Percentiles rank a stretch among this genome's conserved stretches.
These are phyloP conservation scores for Crocuta crocuta DNA, from an alignment of 2,113 vertebrate genomes.

Conservation along the genomic window DNA sequence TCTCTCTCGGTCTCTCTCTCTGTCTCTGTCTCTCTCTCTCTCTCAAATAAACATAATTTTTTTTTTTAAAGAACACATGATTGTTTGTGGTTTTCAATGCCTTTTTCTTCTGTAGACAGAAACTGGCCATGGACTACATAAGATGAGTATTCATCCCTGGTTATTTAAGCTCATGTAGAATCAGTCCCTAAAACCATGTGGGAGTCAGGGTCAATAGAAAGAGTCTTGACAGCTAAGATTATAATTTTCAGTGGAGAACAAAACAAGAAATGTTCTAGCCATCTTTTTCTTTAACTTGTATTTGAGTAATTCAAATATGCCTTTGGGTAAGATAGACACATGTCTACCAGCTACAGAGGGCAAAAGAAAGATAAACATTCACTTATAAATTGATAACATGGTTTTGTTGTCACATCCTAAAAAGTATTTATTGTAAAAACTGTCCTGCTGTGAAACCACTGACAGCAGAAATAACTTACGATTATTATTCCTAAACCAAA, in stretches of 20 bases:
- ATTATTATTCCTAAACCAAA: constrained; percentile 14
- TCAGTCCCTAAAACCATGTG: not conserved
- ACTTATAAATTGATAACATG: not conserved
- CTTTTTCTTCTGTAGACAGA: not conserved
- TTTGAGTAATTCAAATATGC: constrained; percentile 3
- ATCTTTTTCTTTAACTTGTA: constrained; percentile 18
- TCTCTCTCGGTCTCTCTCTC: no score
- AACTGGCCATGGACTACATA: not conserved
- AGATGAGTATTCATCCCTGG: not conserved
- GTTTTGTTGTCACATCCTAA: not conserved
- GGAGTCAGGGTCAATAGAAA: not conserved
- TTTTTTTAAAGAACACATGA: not conserved
- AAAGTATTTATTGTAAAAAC: not conserved
- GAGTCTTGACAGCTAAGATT: not conserved
- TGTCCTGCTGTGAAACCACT: not conserved
- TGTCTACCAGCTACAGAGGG: not conserved
- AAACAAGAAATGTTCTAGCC: not conserved
- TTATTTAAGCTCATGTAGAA: not conserved
- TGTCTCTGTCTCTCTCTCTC: no score
- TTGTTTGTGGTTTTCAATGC: not conserved
- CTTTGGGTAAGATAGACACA: not conserved
- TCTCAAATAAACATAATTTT: no score
- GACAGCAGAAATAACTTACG: constrained; percentile 12
- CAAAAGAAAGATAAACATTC: not conserved
- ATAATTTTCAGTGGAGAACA: not conserved